Base-by-base conservation (phyloP, 2,888 invertebrate genomes). In the Pilophorus perplexus region DNA sequence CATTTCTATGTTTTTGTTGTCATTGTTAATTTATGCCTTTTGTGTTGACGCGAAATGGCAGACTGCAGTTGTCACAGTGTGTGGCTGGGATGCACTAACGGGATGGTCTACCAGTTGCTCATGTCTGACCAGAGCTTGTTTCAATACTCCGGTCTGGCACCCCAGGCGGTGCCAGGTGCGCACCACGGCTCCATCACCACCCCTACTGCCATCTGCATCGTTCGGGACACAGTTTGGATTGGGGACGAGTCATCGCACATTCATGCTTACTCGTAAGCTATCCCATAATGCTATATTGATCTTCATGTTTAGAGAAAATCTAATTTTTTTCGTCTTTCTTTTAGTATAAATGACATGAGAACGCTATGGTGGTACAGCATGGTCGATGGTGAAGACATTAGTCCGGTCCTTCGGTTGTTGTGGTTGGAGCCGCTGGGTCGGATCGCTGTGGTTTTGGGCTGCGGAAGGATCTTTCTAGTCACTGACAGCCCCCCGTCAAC, bases 191-290 rank as follows among this genome's bases (percentile, higher is more conserved):
- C 60, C 8, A 48, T 38, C 1, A 27, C 48, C 12, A 79, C 80
- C 0, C 81, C 85, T 0, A 84, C 75, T 10, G 74, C 74, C 12
- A 71, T 74, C 42, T 72, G 74, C 70, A 50, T 74, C 33, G 72
- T 74, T 8, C 71, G 73, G 42, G 74, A 78, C 20, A 77, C 84
- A 70, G 81, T 96, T 72, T 97, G 96, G 96, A 84, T 94, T 72
- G 95, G 94, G 0, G 95, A 96, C 79, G 87, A 86, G 54, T 81
- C 84, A 1, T 94, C 93, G n/a, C 84, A 87, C 70, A 83, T 97
- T 68, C 88, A 89, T 72, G 88, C 92, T 0, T 94, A 90, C 75
- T 73, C 72, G 71, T 73, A 59, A 65, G 70, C n/a, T n/a, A n/a
- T n/a, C n/a, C n/a, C n/a, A n/a, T n/a, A n/a, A n/a, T 69, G 5